Base-by-base conservation (phyloP, 1,140 invertebrate species). In the Scaptodrosophila lebanonensis region DNA sequence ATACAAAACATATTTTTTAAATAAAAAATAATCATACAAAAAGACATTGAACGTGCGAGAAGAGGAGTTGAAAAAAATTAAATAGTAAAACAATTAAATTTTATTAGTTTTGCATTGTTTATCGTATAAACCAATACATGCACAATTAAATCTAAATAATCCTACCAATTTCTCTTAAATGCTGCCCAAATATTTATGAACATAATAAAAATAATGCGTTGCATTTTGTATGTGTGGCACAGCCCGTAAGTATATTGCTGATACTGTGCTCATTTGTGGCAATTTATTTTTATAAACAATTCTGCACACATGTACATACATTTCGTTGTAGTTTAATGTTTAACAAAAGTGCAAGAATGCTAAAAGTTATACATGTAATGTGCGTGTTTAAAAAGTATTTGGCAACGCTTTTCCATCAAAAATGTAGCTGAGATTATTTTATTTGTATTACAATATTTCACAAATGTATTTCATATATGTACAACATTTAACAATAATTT, bases 171-270 rank as follows among this genome's bases (percentile, higher is more conserved):
- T 67, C 50, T 67, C n/a, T 58, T 42, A 62, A 73, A 62, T 73
- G 70, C 70, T 73, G 70, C 70, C 36, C 42, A 30, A 43, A 49
- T 12, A 38, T 5, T 22, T 52, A 67, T 13, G 15, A 47, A 44
- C 27, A 36, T 29, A 42, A 39, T 32, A 30, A 49, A 66, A 18
- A 47, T n/a, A 33, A 13, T 40, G 49, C 8, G 3, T 33, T 33
- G 8, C 5, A 33, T n/a, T 33, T n/a, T 33, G 8, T 33, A n/a
- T n/a, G 32, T 13, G 12, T n/a, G 12, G 12, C 3, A 67, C 56
- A 73, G 70, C 70, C 70, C 70, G 70, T 73, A 73, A 73, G 70
- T 73, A 73, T 56, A 47, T 27, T 16, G 42, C n/a, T 36, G 39
- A 20, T 8, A 50, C 11, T 12, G n/a, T n/a, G n/a, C n/a, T n/a